phyloP scores from a whole-genome alignment of 1,140 invertebrate genomes.

The Zaprionus camerounensis region DNA sequence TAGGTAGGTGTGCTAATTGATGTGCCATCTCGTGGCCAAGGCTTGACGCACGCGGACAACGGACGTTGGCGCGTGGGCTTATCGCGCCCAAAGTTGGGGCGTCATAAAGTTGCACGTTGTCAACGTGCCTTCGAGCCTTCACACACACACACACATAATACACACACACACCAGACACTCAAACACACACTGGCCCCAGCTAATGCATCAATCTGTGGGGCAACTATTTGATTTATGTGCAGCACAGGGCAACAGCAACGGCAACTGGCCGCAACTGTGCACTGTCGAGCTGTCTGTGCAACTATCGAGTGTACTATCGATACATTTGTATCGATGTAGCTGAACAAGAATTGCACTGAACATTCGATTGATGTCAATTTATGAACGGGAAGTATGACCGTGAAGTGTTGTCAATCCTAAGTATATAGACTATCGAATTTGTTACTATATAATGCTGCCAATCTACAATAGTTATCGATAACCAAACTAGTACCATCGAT shows the following conservation, averaged over 20 bases:
- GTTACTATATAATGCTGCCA: too few species aligned
- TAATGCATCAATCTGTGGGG: constrained; percentile 57
- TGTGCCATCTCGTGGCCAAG: constrained; percentile 70
- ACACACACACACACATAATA: constrained; percentile 12
- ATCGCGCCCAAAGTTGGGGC: constrained; percentile 68
- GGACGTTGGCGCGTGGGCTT: constrained; percentile 70
- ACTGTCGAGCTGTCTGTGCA: neutral
- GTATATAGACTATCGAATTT: too few species aligned
- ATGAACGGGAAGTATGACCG: too few species aligned
- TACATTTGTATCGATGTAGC: too few species aligned
- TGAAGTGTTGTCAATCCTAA: too few species aligned
- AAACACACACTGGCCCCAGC: constrained; percentile 15
- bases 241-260: constrained; percentile 5
- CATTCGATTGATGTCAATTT: too few species aligned
- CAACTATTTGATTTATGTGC: constrained; percentile 53
- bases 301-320: neutral
- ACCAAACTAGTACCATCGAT: too few species aligned
- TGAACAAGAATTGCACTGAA: too few species aligned
- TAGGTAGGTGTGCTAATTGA: constrained; percentile 81
- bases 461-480: too few species aligned
- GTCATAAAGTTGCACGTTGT: constrained; percentile 71
- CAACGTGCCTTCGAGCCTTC: constrained; percentile 40
- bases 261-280: constrained; percentile 7
- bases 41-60: constrained; percentile 40
- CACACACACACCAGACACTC: neutral